phyloP scores from a whole-genome alignment of 2,797 vertebrate genomes.

The Sylvilagus floridanus region DNA sequence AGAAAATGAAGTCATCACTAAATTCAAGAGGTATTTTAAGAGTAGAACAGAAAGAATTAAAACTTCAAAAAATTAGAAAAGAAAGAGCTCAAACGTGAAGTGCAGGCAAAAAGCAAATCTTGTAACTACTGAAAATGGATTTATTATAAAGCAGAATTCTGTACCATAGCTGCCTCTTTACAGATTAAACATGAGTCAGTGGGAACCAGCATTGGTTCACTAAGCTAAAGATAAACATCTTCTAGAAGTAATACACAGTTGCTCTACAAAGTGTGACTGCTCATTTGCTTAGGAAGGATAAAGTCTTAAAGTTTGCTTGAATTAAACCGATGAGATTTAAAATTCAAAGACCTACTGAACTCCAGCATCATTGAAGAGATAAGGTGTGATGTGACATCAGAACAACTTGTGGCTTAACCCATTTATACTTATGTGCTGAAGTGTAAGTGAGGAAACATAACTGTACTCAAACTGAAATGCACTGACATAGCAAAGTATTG shows the following conservation, averaged over 20 bases:
- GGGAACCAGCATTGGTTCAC: background rate
- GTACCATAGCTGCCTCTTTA: background rate
- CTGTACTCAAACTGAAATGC: background rate
- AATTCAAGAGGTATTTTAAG: background rate
- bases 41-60: background rate
- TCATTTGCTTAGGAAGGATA: background rate
- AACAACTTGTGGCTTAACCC: background rate
- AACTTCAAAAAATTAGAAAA: background rate
- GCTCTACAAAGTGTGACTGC: background rate
- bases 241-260: background rate
- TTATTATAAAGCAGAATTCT: background rate
- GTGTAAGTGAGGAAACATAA: background rate
- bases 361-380: background rate
- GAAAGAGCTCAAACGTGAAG: background rate
- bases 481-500: background rate
- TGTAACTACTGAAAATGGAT: background rate
- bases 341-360: background rate
- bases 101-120: background rate
- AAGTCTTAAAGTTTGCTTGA: background rate
- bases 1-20: background rate
- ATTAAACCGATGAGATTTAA: background rate
- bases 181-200: background rate
- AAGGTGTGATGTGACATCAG: background rate
- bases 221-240: background rate
- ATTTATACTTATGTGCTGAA: background rate